phyloP scores from a whole-genome alignment of 2,888 invertebrate species.

The Monochamus alternatus region DNA sequence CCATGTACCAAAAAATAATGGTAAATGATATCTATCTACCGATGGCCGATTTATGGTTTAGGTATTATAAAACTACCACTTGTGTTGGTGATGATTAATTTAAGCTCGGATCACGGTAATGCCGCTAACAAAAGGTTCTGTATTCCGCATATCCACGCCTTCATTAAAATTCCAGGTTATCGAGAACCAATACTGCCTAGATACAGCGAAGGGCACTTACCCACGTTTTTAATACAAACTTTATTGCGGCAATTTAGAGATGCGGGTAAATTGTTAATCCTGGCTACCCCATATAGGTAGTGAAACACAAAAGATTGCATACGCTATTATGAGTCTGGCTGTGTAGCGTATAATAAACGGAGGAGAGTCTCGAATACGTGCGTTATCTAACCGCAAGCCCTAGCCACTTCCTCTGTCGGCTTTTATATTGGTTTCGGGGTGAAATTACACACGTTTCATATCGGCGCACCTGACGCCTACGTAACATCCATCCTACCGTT shows the following conservation, averaged over 20 bases:
- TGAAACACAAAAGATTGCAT: conserved; percentile 25
- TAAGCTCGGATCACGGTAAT: too few relatives aligned
- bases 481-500: background rate
- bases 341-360: conserved; percentile 22
- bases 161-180: background rate
- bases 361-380: conserved; percentile 39
- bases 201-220: conserved; percentile 8
- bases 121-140: too few relatives aligned
- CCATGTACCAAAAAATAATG: too few relatives aligned
- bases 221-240: conserved; percentile 41
- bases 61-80: too few relatives aligned
- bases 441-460: conserved; percentile 40
- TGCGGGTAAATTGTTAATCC: conserved; percentile 46
- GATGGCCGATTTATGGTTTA: too few relatives aligned
- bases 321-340: conserved; percentile 19
- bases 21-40: too few relatives aligned
- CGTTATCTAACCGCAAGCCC: conserved; percentile 47
- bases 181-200: background rate
- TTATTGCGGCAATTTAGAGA: conserved; percentile 43
- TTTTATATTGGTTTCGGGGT: conserved; percentile 45
- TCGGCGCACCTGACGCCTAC: conserved; percentile 25
- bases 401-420: conserved; percentile 39
- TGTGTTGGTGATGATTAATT: too few relatives aligned
- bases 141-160: background rate
- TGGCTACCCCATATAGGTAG: conserved; percentile 28